Percentiles rank a stretch among this genome's conserved stretches.
Conservation (phyloP, 1,140 invertebrate genomes). For the Danaus plexippus region DNA sequence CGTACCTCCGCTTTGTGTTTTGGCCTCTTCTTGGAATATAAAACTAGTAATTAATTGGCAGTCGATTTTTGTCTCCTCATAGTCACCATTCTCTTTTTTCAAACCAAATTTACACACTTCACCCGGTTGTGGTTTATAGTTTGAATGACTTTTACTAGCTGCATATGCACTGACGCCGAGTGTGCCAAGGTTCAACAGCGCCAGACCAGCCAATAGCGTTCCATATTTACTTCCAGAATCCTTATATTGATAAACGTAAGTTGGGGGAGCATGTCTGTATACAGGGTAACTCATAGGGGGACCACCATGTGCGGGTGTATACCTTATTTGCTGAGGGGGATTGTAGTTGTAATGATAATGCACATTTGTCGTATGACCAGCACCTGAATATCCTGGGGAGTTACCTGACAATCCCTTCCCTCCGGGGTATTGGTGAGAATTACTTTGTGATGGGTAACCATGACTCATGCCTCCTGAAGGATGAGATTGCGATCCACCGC, state of each 20-base stretch:
- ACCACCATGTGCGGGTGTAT: slow-evolving; percentile 37
- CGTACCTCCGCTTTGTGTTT: slow-evolving; percentile 28
- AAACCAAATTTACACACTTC: slow-evolving; percentile 60
- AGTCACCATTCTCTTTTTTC: slow-evolving; percentile 57
- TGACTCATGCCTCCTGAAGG: slow-evolving; percentile 27
- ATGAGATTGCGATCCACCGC: slow-evolving; percentile 6
- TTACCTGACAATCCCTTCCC: slow-evolving; percentile 34
- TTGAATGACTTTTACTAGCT: slow-evolving; percentile 32
- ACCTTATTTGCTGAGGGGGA: slow-evolving; percentile 55
- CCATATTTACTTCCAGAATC: slow-evolving; percentile 64
- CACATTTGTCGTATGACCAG: slow-evolving; percentile 37
- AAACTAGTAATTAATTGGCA: slow-evolving; percentile 58
- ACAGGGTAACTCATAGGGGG: slow-evolving; percentile 48
- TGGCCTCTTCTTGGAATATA: slow-evolving; percentile 44
- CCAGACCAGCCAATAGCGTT: slow-evolving; percentile 52
- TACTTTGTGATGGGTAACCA: slow-evolving; percentile 22
- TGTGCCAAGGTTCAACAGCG: slow-evolving; percentile 56
- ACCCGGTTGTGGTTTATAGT: slow-evolving; percentile 43
- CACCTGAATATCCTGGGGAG: slow-evolving; percentile 20
- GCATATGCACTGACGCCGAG: slow-evolving; percentile 47
- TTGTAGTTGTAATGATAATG: slow-evolving; percentile 54
- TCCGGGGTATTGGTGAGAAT: slow-evolving; percentile 31
- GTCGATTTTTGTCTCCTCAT: slow-evolving; percentile 61
- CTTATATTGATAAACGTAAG: slow-evolving; percentile 60
- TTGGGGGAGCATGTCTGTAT: slow-evolving; percentile 50